Conservation (phyloP, 2,888 invertebrate genomes). For the Petrophora chlorosata region DNA sequence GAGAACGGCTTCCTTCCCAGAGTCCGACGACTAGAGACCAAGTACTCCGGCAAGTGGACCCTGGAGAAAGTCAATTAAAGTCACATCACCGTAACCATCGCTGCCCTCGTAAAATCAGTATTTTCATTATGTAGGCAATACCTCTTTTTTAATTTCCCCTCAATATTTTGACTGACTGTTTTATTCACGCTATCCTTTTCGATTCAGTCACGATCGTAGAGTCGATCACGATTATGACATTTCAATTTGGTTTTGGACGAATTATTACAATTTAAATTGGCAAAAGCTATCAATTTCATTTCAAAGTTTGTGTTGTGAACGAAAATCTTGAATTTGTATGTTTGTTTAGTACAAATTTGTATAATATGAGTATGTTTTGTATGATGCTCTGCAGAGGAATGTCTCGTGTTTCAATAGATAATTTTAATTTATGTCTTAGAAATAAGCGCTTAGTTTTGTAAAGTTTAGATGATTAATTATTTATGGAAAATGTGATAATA, state of each 20-base stretch:
- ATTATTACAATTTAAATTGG: constrained; percentile 34
- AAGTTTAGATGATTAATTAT: constrained; percentile 72
- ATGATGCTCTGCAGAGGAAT: constrained; percentile 45
- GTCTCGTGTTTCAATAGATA: constrained; percentile 60
- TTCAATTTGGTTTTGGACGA: constrained; percentile 49
- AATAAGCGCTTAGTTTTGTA: constrained; percentile 65
- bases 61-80: constrained; percentile 71
- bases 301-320: constrained; percentile 33
- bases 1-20: constrained; percentile 79
- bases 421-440: constrained; percentile 74
- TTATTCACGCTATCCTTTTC: constrained; percentile 46
- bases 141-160: constrained; percentile 19
- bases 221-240: constrained; percentile 65
- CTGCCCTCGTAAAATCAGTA: constrained; percentile 67
- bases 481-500: constrained; percentile 82
- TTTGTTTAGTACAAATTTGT: constrained; percentile 56
- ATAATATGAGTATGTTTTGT: constrained; percentile 38
- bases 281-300: constrained; percentile 41
- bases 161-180: constrained; percentile 46
- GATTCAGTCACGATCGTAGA: constrained; percentile 53
- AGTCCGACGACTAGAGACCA: constrained; percentile 74
- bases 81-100: constrained; percentile 30
- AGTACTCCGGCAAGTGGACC: constrained; percentile 78
- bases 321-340: constrained; percentile 38
- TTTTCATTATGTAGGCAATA: constrained; percentile 64